Evolutionary conservation across 2,113 vertebrate genomes (phyloP), one percentile per base, ranked within the genome.

Genomic region (Cebidichthys violaceus): DNA sequence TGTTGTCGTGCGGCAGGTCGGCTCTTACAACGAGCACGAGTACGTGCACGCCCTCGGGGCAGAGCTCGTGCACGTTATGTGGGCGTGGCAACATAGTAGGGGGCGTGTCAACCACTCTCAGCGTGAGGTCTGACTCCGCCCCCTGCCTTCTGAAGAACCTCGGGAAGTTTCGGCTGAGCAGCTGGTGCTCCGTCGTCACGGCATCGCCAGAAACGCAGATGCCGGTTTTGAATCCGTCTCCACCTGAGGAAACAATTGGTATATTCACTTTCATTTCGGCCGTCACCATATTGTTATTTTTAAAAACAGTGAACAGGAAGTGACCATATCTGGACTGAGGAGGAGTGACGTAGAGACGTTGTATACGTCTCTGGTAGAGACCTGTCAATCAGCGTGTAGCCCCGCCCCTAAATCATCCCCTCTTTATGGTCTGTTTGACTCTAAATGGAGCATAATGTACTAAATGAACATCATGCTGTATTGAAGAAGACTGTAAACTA

Each of bases 61-160:
- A 96, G 27, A 95, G 95, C 11, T 95, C 84, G 15, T 94, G 94
- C 37, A 97, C 79, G 1, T 91, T 94, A 1, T 92, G 80, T 20
- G 92, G 60, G 0, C 94, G 93, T 35, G 93, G 91, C 24, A 73
- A 85, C 82, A 2, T 0, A 82, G 1, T 0, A 24, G 89, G 84
- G 1, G 96, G 96, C 2, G 96, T 97, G 92, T 97, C 97, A 2
- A 97, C 5, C 0, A 97, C 95, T 7, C 7, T 90, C 9, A 97
- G 22, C 0, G 75, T 47, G 24, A 97, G 86, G 11, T 90, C 76
- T 0, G 93, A 18, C 79, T 96, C 95, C 4, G 27, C 50, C 22
- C 96, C 96, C 0, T 85, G 92, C 29, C 92, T 90, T 8, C 94
- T 90, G 18, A 92, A 65, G 52, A 94, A 94, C 1, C 70, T 64